These are phyloP conservation scores for Armadillidium nasatum DNA, from an alignment of 1,140 invertebrate species.

Conservation along the genomic window DNA sequence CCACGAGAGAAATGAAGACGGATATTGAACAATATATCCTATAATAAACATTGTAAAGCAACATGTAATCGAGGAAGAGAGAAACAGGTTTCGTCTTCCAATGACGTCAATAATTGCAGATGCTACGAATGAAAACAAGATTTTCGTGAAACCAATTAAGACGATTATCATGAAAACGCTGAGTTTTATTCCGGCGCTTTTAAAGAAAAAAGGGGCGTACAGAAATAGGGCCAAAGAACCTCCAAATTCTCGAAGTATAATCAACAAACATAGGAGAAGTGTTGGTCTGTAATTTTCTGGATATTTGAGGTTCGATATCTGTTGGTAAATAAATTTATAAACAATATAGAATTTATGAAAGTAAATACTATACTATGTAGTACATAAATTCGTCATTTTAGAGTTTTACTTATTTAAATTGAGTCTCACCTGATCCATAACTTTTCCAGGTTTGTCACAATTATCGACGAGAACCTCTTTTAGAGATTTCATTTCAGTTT, in stretches of 20 bases:
- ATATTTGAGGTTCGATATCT: slow-evolving; percentile 7
- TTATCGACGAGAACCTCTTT: slow-evolving; percentile 26
- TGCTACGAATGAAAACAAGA: slow-evolving; percentile 10
- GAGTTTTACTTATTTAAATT: too few relatives aligned
- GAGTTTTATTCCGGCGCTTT: slow-evolving; percentile 2
- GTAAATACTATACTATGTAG: too few relatives aligned
- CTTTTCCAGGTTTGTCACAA: background rate
- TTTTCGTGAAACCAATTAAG: slow-evolving; percentile 20
- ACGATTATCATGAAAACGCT: slow-evolving; percentile 19
- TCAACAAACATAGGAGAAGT: too few relatives aligned
- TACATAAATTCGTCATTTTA: too few relatives aligned
- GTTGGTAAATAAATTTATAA: background rate
- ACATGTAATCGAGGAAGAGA: slow-evolving; percentile 11
- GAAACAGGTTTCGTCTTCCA: slow-evolving; percentile 13
- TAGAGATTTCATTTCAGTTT: slow-evolving; percentile 30
- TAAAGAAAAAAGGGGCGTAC: slow-evolving; percentile 26
- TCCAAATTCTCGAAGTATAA: slow-evolving; percentile 10
- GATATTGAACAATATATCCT: background rate
- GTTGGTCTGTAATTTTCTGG: slow-evolving; percentile 27
- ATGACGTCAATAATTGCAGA: slow-evolving; percentile 21
- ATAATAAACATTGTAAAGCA: slow-evolving; percentile 18
- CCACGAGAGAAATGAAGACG: slow-evolving; percentile 13
- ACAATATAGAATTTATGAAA: too few relatives aligned
- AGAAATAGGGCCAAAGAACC: slow-evolving; percentile 24
- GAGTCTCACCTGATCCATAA: background rate